Evolutionary conservation across 1,140 invertebrate species (phyloP), one percentile per base, ranked within the genome.

Genomic region (Tetraneura akinire): DNA sequence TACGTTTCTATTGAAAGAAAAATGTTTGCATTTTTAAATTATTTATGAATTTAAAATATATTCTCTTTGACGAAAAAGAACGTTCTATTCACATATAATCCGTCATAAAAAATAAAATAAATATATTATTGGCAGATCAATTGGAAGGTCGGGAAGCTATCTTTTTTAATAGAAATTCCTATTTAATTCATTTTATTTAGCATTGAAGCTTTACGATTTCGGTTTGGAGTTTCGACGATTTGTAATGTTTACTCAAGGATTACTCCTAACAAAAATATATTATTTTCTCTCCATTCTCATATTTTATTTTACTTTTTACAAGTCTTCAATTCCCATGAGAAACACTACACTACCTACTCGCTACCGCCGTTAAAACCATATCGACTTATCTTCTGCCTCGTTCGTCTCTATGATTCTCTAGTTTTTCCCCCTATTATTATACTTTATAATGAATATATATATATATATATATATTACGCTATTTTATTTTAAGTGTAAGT

Each of bases 291-390:
- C 18, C 5, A 13, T 21, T 64, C 10, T n/a, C 32, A 64, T 64
- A 16, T 64, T 64, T 37, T 64, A 64, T 64, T 64, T 64, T 2
- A 64, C 62, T 64, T 64, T 64, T 64, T 64, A 37, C 37, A 64
- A 64, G 29, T 64, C 32, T 11, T 64, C 62, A 42, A 64, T 64
- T 64, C 62, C 62, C 62, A 64, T 10, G 32, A 42, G 62, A 64
- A 64, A 64, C 32, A 42, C 62, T 18, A 64, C 32, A 42, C 62
- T 18, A 37, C n/a, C 62, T 64, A 64, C 26, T 11, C 29, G 10
- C 60, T 64, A 21, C 18, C 32, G 4, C 26, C 8, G 60, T 64
- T 64, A 64, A n/a, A n/a, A 64, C 18, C 62, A 13, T 64, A 64
- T 42, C 62, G 62, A 37, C 62, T 64, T 64, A 64, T 42, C 18